Evolutionary conservation across 2,113 vertebrate genomes (phyloP), one percentile per base, ranked within the genome.

Genomic region (Myocastor coypus): DNA sequence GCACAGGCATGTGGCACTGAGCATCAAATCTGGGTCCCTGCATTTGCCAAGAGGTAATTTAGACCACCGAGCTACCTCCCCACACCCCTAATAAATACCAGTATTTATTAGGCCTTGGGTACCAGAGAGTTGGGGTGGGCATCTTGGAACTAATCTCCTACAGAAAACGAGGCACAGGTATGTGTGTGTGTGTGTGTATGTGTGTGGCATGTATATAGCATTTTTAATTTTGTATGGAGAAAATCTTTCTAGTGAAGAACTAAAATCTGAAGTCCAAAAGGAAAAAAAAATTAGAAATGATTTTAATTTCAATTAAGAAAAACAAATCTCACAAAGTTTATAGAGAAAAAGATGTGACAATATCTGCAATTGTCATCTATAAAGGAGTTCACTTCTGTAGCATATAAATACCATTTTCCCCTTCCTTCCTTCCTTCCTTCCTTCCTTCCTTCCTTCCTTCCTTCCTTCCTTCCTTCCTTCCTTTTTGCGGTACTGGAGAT

Each of bases 241-340:
- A 91, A 64, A 91, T n/a, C 4, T 64, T 81, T 84, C 69, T 83
- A 81, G 81, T 37, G 42, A 61, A 64, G 24, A 94, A 87, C 22
- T 90, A 88, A 95, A 94, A 85, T 91, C 34, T 61, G 42, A 78
- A 68, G 59, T 14, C 40, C 22, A 10, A 37, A 87, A 85, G 4
- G 63, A 64, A 91, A 83, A 20, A 83, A 82, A 26, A 11, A 59
- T 63, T 91, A 84, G 59, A 85, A 82, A 6, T 81, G 8, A 92
- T 89, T 50, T 94, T 83, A 82, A 86, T 83, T 91, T 94, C 16
- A 69, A 57, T 61, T 61, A 30, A 87, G 37, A 57, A 91, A 87
- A 94, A 92, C n/a, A 81, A 81, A 87, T 17, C 61, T 87, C 73
- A 87, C 28, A 57, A 85, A 9, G 24, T 10, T 63, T 52, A 50